These are phyloP conservation scores for Vicugna pacos DNA, from an alignment of 2,113 vertebrate genomes.

Conservation along the genomic window DNA sequence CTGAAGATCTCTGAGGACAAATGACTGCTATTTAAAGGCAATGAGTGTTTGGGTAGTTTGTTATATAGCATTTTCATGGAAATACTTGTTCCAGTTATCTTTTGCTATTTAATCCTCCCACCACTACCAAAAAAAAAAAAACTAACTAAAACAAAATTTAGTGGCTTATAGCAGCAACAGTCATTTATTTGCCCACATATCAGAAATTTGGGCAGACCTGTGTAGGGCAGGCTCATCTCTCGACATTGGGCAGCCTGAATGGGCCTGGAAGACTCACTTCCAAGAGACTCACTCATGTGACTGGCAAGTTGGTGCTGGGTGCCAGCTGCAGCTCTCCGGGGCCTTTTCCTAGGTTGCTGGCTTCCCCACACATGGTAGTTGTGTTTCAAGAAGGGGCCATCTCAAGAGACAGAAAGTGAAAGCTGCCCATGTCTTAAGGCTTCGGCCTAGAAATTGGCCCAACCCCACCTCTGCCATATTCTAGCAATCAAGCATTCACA, in stretches of 20 bases:
- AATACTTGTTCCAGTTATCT: neutral
- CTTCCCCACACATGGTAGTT: neutral
- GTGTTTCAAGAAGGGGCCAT: conserved; percentile 17
- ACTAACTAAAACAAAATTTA: conserved; percentile 1
- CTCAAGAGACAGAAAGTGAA: conserved; percentile 42
- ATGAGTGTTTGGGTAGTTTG: neutral
- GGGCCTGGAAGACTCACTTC: neutral
- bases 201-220: neutral
- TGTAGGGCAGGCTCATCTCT: neutral
- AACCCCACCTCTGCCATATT: neutral
- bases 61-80: conserved; percentile 27
- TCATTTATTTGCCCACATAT: neutral
- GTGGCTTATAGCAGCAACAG: neutral
- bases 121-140: neutral
- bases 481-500: neutral
- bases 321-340: neutral
- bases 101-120: neutral
- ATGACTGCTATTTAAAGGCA: neutral
- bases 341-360: neutral
- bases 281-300: neutral
- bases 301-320: neutral
- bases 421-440: neutral
- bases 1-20: neutral
- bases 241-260: neutral
- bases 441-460: neutral